Percentiles rank a stretch among this genome's conserved stretches.
These are phyloP conservation scores for Eretmochelys imbricata DNA, from an alignment of 2,113 vertebrate genomes.

Conservation along the genomic window DNA sequence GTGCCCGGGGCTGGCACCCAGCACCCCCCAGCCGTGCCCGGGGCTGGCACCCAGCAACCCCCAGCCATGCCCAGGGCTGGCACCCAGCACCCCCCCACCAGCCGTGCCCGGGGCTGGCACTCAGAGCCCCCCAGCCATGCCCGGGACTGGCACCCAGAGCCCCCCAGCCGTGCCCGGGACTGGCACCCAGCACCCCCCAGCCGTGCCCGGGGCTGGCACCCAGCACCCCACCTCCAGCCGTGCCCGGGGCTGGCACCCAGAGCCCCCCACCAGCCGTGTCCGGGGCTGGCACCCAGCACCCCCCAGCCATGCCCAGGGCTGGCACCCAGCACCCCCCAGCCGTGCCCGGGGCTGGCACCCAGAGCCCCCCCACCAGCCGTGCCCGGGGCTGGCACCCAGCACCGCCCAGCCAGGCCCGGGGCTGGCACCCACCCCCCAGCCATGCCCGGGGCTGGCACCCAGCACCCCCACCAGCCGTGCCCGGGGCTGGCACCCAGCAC, in stretches of 20 bases:
- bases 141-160: no score
- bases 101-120: not conserved
- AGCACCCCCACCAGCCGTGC: no score
- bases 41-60: not conserved
- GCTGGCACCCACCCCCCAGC: not conserved
- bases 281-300: not conserved
- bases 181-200: not conserved
- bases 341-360: no score
- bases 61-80: no score
- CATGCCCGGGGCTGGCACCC: not conserved
- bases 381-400: not conserved
- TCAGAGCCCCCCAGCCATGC: not conserved
- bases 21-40: not conserved
- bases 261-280: not conserved
- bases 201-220: not conserved
- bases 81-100: not conserved
- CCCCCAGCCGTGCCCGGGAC: not conserved
- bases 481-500: not conserved
- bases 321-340: not conserved
- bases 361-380: not conserved
- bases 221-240: not conserved
- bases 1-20: not conserved
- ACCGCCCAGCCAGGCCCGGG: not conserved
- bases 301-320: not conserved
- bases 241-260: not conserved